phyloP scores from a whole-genome alignment of 2,888 invertebrate genomes.

The Troides helena region DNA sequence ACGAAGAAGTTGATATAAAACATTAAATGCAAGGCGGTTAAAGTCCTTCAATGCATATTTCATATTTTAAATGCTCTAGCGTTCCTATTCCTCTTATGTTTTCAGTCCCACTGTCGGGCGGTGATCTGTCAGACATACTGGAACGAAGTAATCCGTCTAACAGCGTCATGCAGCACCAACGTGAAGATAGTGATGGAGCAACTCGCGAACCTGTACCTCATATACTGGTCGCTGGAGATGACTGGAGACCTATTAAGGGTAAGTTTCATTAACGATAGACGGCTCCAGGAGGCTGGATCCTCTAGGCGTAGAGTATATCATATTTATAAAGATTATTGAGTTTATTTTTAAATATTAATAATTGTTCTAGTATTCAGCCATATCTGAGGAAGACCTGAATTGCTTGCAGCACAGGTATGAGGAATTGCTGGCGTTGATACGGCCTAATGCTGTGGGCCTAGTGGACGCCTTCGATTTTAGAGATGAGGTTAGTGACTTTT shows the following conservation, averaged over 20 bases:
- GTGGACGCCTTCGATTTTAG: conserved; percentile 94
- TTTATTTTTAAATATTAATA: background rate
- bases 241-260: conserved; percentile 90
- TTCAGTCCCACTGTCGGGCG: conserved; percentile 88
- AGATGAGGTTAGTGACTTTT: conserved; percentile 80
- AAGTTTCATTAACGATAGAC: conserved; percentile 38
- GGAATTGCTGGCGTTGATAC: conserved; percentile 83
- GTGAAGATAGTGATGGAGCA: conserved; percentile 84
- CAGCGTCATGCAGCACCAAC: conserved; percentile 76
- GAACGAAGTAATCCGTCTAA: conserved; percentile 71
- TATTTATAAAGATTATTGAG: too few species aligned
- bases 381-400: conserved; percentile 67
- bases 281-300: too few species aligned
- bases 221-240: conserved; percentile 86
- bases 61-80: too few species aligned
- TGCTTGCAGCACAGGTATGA: conserved; percentile 83
- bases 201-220: conserved; percentile 86
- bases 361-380: conserved; percentile 81
- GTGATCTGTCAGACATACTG: conserved; percentile 87
- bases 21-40: too few species aligned
- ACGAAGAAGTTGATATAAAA: too few species aligned
- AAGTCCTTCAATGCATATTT: too few species aligned
- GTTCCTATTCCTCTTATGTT: background rate
- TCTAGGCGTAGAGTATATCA: too few species aligned
- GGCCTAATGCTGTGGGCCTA: conserved; percentile 92